Conservation (phyloP, 1,140 invertebrate species). For the Venustaconcha ellipsiformis region DNA sequence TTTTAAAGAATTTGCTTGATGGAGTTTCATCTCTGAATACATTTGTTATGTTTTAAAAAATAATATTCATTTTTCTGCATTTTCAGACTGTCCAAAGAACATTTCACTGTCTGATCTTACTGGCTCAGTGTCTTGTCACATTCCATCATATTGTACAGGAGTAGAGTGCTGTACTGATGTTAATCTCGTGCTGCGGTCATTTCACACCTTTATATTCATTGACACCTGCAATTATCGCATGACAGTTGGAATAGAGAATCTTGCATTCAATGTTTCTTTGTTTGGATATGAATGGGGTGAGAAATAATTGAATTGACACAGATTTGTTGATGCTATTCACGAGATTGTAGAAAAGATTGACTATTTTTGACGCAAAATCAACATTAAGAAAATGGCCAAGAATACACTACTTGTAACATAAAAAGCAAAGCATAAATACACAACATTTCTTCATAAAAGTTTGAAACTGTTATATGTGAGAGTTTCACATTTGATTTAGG, state of each 20-base stretch:
- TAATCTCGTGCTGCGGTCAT: slow-evolving; percentile 2
- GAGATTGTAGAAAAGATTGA: no score
- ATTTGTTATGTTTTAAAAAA: no score
- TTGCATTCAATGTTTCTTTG: slow-evolving; percentile 4
- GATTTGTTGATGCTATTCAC: no score
- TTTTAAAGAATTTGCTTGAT: no score
- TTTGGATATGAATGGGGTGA: slow-evolving; percentile 23
- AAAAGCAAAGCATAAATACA: no score
- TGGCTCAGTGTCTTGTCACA: neutral
- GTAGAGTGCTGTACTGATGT: slow-evolving; percentile 20
- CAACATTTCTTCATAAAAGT: no score
- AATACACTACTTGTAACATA: no score
- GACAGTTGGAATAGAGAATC: slow-evolving; percentile 8
- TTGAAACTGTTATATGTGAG: no score
- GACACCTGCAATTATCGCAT: slow-evolving; percentile 15
- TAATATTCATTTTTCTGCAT: neutral
- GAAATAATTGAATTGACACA: neutral
- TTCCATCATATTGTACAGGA: slow-evolving; percentile 9
- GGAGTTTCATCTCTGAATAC: no score
- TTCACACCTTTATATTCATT: neutral
- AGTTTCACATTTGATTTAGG: no score
- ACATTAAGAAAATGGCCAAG: no score
- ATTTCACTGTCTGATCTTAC: slow-evolving; percentile 2
- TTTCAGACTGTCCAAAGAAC: slow-evolving; percentile 17
- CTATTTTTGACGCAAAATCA: no score